phyloP scores from a whole-genome alignment of 2,113 vertebrate species.

The Tragulus kanchil region DNA sequence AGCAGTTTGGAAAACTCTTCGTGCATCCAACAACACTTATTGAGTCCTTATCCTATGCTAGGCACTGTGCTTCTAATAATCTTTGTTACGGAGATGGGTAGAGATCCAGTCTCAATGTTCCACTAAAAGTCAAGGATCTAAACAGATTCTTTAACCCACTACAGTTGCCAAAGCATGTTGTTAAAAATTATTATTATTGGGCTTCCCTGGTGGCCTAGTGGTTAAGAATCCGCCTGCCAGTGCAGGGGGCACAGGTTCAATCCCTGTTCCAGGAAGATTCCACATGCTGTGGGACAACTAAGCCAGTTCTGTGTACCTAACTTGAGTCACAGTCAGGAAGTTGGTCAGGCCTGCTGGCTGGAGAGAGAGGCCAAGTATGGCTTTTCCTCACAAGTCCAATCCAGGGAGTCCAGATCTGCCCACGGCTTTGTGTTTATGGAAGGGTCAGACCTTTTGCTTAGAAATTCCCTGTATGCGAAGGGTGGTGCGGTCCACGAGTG shows the following conservation, averaged over 20 bases:
- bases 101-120: background rate
- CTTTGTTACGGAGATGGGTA: conserved; percentile 5
- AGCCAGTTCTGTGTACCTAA: background rate
- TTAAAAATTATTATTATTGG: background rate
- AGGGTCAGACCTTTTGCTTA: background rate
- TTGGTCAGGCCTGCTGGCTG: background rate
- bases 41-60: background rate
- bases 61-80: background rate
- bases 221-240: too few species aligned
- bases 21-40: background rate
- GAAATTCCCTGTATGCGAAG: background rate
- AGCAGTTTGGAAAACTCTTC: background rate
- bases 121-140: conserved; percentile 14
- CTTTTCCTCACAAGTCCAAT: background rate
- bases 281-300: too few species aligned
- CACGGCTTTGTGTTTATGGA: background rate
- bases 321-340: background rate
- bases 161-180: background rate
- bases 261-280: too few species aligned
- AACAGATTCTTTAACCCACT: background rate
- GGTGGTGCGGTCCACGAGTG: background rate
- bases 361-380: background rate
- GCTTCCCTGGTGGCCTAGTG: background rate
- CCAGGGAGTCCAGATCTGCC: background rate
- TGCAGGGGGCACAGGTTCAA: too few species aligned